Percentiles rank a stretch among this genome's conserved stretches.
These are phyloP conservation scores for Musca vetustissima DNA, from an alignment of 1,140 invertebrate species.

Conservation along the genomic window DNA sequence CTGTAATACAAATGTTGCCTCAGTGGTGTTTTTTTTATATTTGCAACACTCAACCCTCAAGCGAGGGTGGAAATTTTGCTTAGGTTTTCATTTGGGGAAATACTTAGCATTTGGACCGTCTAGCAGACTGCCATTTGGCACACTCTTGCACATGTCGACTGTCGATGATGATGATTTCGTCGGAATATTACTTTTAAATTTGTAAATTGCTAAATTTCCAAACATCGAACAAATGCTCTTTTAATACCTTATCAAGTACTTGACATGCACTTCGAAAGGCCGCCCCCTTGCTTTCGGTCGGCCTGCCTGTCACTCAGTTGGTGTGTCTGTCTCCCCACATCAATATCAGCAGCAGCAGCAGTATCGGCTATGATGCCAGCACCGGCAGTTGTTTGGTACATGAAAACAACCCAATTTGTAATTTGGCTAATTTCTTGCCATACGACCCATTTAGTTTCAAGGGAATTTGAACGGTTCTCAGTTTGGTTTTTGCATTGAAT, in stretches of 20 bases:
- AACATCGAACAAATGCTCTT: neutral
- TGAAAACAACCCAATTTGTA: constrained; percentile 22
- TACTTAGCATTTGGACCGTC: neutral
- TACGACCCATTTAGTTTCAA: constrained; percentile 22
- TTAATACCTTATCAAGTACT: constrained; percentile 22
- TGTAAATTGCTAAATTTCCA: constrained; percentile 18
- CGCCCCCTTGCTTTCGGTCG: neutral
- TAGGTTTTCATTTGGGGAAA: constrained; percentile 3
- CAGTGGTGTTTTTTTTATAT: neutral
- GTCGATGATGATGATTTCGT: neutral
- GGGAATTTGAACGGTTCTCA: constrained; percentile 8
- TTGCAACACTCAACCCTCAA: neutral
- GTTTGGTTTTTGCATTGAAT: neutral
- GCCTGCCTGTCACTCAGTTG: neutral
- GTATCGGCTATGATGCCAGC: neutral
- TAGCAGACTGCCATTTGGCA: constrained; percentile 5
- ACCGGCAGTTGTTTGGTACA: neutral
- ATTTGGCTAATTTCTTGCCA: constrained; percentile 23
- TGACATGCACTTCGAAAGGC: neutral
- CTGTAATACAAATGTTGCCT: neutral
- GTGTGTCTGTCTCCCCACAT: neutral
- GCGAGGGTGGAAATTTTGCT: constrained; percentile 5
- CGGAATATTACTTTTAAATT: constrained; percentile 14
- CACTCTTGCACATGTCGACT: neutral
- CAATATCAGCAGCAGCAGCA: neutral